A percentile compares a stretch with the other conserved stretches of the same genome.
phyloP scores from a whole-genome alignment of 2,797 vertebrate genomes.

The Heliangelus exortis region DNA sequence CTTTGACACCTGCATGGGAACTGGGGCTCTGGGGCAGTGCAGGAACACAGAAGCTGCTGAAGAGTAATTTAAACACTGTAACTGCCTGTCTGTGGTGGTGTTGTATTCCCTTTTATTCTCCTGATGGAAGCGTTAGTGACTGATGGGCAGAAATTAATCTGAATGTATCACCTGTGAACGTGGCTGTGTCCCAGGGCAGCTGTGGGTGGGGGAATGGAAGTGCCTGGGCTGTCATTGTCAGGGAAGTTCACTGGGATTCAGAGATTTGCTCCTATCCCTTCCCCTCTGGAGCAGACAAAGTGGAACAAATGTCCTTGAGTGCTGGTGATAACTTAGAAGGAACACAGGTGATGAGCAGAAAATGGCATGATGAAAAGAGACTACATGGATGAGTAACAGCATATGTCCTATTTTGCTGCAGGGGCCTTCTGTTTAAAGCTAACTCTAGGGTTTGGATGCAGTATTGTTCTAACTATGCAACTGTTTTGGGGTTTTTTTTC shows the following conservation, averaged over 20 bases:
- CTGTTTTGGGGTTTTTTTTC: neutral
- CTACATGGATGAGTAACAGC: neutral
- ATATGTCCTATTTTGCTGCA: constrained; percentile 54
- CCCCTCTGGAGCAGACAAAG: neutral
- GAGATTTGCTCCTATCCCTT: neutral
- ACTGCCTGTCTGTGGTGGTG: neutral
- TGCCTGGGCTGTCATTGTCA: neutral
- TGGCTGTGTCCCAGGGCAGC: neutral
- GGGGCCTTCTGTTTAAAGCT: constrained; percentile 33
- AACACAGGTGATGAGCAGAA: constrained; percentile 48
- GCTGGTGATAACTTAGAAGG: constrained; percentile 24
- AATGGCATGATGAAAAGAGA: neutral
- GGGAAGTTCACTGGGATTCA: constrained; percentile 13
- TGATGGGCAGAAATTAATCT: constrained; percentile 26
- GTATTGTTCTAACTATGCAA: constrained; percentile 39
- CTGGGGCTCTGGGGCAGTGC: neutral
- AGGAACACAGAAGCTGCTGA: neutral
- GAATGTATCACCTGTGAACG: neutral
- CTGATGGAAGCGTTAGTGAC: constrained; percentile 4
- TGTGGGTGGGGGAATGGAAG: neutral
- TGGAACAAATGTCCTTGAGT: constrained; percentile 54
- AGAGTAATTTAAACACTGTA: neutral
- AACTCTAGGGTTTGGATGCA: constrained; percentile 37
- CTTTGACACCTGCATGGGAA: neutral
- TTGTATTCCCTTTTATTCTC: neutral